Evolutionary conservation across 2,113 vertebrate genomes (phyloP), one percentile per base, ranked within the genome.

Genomic region (Eolophus roseicapilla): DNA sequence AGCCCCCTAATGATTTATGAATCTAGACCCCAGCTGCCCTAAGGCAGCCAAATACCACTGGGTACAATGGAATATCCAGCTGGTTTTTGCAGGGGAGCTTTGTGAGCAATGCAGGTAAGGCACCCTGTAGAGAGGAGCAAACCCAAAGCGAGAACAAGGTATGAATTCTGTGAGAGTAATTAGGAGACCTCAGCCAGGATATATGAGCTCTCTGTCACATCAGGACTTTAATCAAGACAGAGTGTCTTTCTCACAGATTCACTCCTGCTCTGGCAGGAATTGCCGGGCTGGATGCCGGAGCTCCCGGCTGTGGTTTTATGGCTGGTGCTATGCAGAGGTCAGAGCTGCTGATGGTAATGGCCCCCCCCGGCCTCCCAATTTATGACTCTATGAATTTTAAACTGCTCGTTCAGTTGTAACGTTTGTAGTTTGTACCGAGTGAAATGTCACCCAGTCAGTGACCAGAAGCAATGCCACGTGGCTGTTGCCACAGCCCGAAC

Each of bases 371-470:
- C 83, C 91, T 91, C 82, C 63, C 75, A 62, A 9, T 83, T 90
- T 95, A 93, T 23, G 84, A 59, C 39, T 91, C 80, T 16, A 17
- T 94, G 90, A 91, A 94, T 96, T 92, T 93, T 47, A 79, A 87
- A 78, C 53, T 77, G 83, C 37, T 93, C 81, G 16, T 73, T 92
- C 41, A 21, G 53, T 86, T 53, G 83, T 49, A 62, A 47, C 4
- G 1, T 3, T 17, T 62, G 92, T 68, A 52, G 90, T 86, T 93
- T 79, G 49, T 77, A 64, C 23, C 0, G 16, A 69, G 39, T 2
- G 6, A 86, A 86, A 86, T 93, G 92, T 84, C 95, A 84, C 46
- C 79, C 69, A n/a, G 60, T 17, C 28, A 23, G 86, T 23, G 82
- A 47, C 65, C 5, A 10, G 92, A 27, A 73, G 74, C 77, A 23